phyloP scores from a whole-genome alignment of 2,797 vertebrate genomes.

The Ciconia nigra region DNA sequence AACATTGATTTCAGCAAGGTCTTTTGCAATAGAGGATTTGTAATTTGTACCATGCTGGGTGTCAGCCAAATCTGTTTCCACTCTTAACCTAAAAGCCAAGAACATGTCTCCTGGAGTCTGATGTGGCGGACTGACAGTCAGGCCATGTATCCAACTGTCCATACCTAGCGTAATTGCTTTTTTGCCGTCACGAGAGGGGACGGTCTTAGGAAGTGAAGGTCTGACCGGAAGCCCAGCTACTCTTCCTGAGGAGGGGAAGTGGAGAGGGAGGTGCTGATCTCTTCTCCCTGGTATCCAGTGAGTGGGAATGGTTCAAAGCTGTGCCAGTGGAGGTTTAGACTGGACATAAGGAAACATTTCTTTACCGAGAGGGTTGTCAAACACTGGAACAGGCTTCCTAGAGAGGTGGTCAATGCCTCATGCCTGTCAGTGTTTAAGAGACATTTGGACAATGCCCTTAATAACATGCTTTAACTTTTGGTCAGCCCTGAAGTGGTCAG shows the following conservation, averaged over 20 bases:
- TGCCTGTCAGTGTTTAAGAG: not conserved
- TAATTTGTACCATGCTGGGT: not conserved
- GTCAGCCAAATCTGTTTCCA: not conserved
- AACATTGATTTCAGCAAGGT: not conserved
- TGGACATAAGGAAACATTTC: not conserved
- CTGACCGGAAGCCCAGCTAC: not conserved
- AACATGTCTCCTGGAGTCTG: not conserved
- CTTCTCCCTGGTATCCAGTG: not conserved
- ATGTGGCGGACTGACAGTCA: not conserved
- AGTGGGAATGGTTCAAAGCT: not conserved
- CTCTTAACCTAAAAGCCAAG: not conserved
- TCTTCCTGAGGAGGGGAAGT: not conserved
- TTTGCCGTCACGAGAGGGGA: not conserved
- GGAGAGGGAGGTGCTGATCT: not conserved
- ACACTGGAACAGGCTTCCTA: not conserved
- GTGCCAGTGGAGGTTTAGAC: not conserved
- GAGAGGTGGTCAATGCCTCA: not conserved
- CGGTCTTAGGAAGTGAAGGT: not conserved
- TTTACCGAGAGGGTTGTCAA: not conserved
- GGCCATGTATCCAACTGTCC: not conserved
- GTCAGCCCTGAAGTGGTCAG: not conserved
- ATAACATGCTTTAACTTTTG: not conserved
- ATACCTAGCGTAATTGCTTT: not conserved
- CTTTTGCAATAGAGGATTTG: not conserved
- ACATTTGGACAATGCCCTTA: not conserved